These are phyloP conservation scores for Drosophila serrata DNA, from an alignment of 1,140 invertebrate species.

Conservation along the genomic window DNA sequence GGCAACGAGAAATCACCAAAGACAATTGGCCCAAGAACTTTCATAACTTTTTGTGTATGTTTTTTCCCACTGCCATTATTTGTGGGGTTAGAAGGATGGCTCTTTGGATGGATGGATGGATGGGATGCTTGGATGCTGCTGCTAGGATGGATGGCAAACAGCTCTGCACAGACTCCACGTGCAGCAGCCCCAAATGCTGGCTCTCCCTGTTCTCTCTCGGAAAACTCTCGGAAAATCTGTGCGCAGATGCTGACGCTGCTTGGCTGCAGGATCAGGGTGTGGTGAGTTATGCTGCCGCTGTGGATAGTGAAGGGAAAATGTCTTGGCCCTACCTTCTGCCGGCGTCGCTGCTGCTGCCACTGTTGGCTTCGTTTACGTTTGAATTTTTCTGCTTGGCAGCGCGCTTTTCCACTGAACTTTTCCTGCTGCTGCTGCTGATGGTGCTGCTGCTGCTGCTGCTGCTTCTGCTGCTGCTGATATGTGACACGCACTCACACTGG, in stretches of 20 bases:
- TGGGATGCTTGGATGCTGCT: constrained; percentile 50
- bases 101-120: constrained; percentile 51
- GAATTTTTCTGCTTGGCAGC: constrained; percentile 59
- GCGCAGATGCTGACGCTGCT: constrained; percentile 66
- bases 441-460: constrained; percentile 31
- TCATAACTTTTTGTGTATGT: constrained; percentile 61
- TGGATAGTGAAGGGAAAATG: constrained; percentile 63
- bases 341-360: constrained; percentile 55
- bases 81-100: constrained; percentile 12
- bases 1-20: constrained; percentile 72
- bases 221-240: constrained; percentile 39
- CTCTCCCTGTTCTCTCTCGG: constrained; percentile 7
- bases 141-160: constrained; percentile 55
- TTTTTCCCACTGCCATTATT: constrained; percentile 33
- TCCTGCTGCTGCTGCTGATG: constrained; percentile 34
- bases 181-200: constrained; percentile 38
- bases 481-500: constrained; percentile 60
- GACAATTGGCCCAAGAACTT: constrained; percentile 68
- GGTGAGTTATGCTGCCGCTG: constrained; percentile 78
- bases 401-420: constrained; percentile 62
- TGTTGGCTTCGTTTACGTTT: constrained; percentile 38
- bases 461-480: constrained; percentile 59
- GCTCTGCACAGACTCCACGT: constrained; percentile 79
- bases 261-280: constrained; percentile 83
- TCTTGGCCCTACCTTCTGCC: constrained; percentile 72